These are phyloP conservation scores for Heteropelma amictum DNA, from an alignment of 2,888 invertebrate species.

Conservation along the genomic window DNA sequence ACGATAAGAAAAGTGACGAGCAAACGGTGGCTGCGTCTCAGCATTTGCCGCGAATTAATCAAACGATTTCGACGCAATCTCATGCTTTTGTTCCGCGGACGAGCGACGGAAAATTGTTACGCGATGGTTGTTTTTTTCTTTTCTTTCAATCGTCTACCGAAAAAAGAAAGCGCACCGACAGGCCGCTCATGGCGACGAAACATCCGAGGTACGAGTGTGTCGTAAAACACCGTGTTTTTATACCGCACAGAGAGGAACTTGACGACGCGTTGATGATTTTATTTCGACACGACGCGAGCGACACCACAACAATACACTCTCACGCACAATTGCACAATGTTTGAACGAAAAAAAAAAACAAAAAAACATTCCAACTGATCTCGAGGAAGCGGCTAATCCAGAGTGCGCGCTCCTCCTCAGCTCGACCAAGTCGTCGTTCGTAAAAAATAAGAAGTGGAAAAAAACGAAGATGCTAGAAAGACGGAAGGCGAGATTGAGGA, in stretches of 20 bases:
- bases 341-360: neutral
- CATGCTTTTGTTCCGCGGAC: constrained; percentile 43
- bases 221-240: too few species aligned
- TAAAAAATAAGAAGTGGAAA: neutral
- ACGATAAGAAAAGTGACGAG: constrained; percentile 34
- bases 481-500: neutral
- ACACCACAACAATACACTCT: neutral
- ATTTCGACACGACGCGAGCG: neutral
- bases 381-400: constrained; percentile 72
- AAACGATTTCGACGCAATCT: constrained; percentile 47
- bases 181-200: too few species aligned
- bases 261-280: neutral
- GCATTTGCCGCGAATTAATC: constrained; percentile 32
- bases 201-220: too few species aligned
- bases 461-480: neutral
- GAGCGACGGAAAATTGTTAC: too few species aligned
- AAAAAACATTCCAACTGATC: constrained; percentile 39
- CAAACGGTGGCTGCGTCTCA: constrained; percentile 30
- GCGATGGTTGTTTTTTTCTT: too few species aligned
- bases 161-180: too few species aligned
- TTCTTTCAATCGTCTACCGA: too few species aligned
- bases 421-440: constrained; percentile 43
- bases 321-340: constrained; percentile 7
- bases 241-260: neutral
- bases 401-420: constrained; percentile 70